Percentiles rank a stretch among this genome's conserved stretches.
phyloP scores from a whole-genome alignment of 2,113 vertebrate genomes.

The Sitta europaea region DNA sequence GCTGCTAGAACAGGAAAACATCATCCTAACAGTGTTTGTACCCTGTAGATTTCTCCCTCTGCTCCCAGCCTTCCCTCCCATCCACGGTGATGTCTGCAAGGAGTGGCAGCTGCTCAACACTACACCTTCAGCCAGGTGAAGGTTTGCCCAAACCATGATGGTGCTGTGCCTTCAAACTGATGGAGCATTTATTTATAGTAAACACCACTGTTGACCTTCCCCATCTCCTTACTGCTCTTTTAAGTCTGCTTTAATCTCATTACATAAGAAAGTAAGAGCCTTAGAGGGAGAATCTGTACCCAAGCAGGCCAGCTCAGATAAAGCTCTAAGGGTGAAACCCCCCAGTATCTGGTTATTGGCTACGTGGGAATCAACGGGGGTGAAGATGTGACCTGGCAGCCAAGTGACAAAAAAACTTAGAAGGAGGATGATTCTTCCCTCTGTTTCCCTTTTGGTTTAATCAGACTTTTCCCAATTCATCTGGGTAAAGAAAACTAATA shows the following conservation, averaged over 20 bases:
- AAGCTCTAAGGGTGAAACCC: neutral
- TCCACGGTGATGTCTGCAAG: neutral
- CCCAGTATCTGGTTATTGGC: neutral
- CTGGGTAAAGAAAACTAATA: neutral
- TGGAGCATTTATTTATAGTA: neutral
- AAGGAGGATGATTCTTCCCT: neutral
- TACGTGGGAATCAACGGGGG: neutral
- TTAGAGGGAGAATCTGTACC: slow-evolving; percentile 8
- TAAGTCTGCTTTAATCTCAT: slow-evolving; percentile 54
- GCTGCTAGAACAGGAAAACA: neutral
- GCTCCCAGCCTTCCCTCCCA: neutral
- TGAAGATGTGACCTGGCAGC: neutral
- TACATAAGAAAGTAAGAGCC: slow-evolving; percentile 38
- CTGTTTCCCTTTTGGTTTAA: neutral
- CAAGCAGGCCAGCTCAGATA: slow-evolving; percentile 1
- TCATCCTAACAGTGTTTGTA: neutral
- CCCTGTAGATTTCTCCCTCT: neutral
- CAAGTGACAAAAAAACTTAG: neutral
- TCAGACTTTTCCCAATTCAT: neutral
- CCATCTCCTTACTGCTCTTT: slow-evolving; percentile 25
- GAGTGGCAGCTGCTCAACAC: neutral
- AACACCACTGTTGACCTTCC: slow-evolving; percentile 30
- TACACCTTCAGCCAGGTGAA: neutral
- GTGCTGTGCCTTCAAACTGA: neutral
- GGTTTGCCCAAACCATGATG: neutral